Percentiles rank a stretch among this genome's conserved stretches.
These are phyloP conservation scores for Caenorhabditis wallacei DNA, from an alignment of 2,888 invertebrate species.

Conservation along the genomic window DNA sequence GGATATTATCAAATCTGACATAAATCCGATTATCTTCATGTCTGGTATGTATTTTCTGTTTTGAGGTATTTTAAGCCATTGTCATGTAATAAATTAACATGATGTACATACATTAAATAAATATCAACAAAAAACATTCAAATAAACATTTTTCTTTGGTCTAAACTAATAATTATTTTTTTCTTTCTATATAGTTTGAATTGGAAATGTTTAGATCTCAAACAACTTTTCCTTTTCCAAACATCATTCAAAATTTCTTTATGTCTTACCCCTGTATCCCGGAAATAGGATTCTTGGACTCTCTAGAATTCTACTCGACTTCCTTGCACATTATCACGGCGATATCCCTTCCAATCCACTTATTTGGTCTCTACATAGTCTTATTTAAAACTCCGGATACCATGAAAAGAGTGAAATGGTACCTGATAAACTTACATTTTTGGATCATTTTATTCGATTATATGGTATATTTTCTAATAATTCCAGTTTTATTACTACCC, in stretches of 20 bases:
- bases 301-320: neutral
- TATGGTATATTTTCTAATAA: neutral
- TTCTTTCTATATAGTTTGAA: too few relatives aligned
- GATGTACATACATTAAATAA: too few relatives aligned
- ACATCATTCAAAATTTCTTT: neutral
- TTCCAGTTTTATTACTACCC: slow-evolving; percentile 1
- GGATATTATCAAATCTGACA: too few relatives aligned
- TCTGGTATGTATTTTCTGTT: too few relatives aligned
- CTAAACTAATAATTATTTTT: neutral
- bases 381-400: slow-evolving; percentile 10
- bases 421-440: slow-evolving; percentile 12
- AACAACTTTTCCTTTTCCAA: neutral
- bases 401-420: slow-evolving; percentile 35
- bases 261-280: slow-evolving; percentile 11
- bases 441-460: slow-evolving; percentile 10
- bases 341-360: slow-evolving; percentile 8
- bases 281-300: neutral
- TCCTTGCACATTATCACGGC: neutral
- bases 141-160: too few relatives aligned
- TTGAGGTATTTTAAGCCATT: too few relatives aligned
- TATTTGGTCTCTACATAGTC: slow-evolving; percentile 16
- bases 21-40: too few relatives aligned
- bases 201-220: neutral
- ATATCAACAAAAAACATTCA: too few relatives aligned
- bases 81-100: too few relatives aligned